These are phyloP conservation scores for Drosophila parabipectinata DNA, from an alignment of 1,140 invertebrate species.

Conservation along the genomic window DNA sequence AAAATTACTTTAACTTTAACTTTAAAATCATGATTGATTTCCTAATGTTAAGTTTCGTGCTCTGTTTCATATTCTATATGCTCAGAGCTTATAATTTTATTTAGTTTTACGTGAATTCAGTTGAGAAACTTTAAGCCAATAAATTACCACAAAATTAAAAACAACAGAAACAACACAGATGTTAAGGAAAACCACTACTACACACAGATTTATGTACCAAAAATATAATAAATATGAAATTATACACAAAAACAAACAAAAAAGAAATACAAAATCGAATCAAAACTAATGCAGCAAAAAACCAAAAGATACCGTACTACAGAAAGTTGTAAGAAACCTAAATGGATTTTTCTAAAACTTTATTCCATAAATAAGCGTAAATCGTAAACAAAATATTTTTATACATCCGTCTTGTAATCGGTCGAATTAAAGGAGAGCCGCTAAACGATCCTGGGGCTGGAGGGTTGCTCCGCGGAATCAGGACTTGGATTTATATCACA, in stretches of 20 bases:
- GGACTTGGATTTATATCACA: slow-evolving; percentile 11
- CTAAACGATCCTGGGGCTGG: slow-evolving; percentile 4
- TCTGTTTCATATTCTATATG: slow-evolving; percentile 50
- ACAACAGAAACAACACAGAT: slow-evolving; percentile 52
- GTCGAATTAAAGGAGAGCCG: slow-evolving; percentile 7
- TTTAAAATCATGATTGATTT: slow-evolving; percentile 56
- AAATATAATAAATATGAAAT: slow-evolving; percentile 83
- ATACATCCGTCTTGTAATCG: slow-evolving; percentile 50
- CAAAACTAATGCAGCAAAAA: slow-evolving; percentile 30
- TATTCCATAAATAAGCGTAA: slow-evolving; percentile 32
- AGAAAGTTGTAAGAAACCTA: slow-evolving; percentile 20
- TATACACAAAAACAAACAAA: slow-evolving; percentile 60
- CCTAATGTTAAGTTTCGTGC: slow-evolving; percentile 56
- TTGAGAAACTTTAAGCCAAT: slow-evolving; percentile 59
- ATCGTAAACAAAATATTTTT: slow-evolving; percentile 62
- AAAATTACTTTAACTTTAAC: slow-evolving; percentile 45
- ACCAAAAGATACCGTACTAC: slow-evolving; percentile 30
- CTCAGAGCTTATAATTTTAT: slow-evolving; percentile 68
- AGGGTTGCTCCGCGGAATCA: slow-evolving; percentile 34
- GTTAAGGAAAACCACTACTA: slow-evolving; percentile 64
- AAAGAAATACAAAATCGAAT: slow-evolving; percentile 29
- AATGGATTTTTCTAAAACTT: slow-evolving; percentile 44
- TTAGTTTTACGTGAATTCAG: slow-evolving; percentile 67
- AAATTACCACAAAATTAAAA: slow-evolving; percentile 42
- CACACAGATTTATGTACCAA: slow-evolving; percentile 83